Evolutionary conservation across 1,140 invertebrate species (phyloP), one percentile per base, ranked within the genome.

Genomic region (Anastrepha ludens): DNA sequence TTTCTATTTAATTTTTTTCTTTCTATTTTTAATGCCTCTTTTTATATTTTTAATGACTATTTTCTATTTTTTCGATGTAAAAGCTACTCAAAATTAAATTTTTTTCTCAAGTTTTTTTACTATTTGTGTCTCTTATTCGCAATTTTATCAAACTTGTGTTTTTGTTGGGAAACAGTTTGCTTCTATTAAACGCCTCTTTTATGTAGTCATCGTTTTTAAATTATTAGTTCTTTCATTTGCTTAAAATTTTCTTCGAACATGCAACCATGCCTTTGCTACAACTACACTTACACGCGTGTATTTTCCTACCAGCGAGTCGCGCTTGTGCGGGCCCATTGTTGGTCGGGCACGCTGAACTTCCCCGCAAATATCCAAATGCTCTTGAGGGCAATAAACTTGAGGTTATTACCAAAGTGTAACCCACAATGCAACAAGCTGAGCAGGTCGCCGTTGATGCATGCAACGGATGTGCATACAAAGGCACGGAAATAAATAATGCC

Each of bases 361-460:
- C 50, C 74, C 29, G 3, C 41, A 81, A 81, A 15, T 50, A 81
- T 3, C 47, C n/a, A 50, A 58, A 81, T 81, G 47, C 74, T 47
- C 74, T 81, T 81, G 74, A 81, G 74, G 74, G 74, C 74, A 81
- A 81, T 81, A 81, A 81, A 81, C 74, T 81, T 47, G 74, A 81
- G 74, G 74, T 81, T 81, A 81, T 62, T 85, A 65, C 78, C 59
- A 55, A 50, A 87, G 58, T 13, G 41, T 60, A 59, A 20, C 60
- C 47, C 55, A 87, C 87, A 85, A 85, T 50, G 81, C 47, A 44
- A 65, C 47, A 55, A 64, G 62, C 87, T 47, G 55, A 50, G 44
- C 62, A 85, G 64, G 55, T 58, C 78, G 81, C 47, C 78, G 47
- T 55, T n/a, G 47, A 55, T 44, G 41, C 74, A 81, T 81, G 47